phyloP scores from a whole-genome alignment of 2,888 invertebrate genomes.

The Eumerus sabulonum region DNA sequence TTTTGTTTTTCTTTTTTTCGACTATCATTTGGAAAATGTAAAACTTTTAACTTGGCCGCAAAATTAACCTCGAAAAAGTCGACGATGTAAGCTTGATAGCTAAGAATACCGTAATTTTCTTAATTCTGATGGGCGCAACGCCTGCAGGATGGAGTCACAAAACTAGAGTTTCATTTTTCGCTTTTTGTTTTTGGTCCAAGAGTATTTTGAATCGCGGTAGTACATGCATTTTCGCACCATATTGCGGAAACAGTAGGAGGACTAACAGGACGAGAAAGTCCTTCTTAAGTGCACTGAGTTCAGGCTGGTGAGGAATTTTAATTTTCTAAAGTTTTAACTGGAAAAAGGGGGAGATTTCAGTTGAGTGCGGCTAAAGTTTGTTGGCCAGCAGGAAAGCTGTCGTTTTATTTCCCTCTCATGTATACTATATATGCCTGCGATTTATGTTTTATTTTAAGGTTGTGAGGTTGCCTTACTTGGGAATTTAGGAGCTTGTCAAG shows the following conservation, averaged over 20 bases:
- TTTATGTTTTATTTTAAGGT: too few species aligned
- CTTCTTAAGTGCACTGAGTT: constrained; percentile 17
- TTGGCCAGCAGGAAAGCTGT: too few species aligned
- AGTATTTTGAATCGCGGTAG: constrained; percentile 51
- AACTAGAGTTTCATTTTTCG: too few species aligned
- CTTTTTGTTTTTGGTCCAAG: constrained; percentile 8
- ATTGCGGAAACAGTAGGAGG: constrained; percentile 35
- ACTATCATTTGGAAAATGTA: constrained; percentile 66
- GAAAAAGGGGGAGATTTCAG: constrained; percentile 26
- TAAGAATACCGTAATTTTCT: constrained; percentile 54
- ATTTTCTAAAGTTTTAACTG: constrained; percentile 58
- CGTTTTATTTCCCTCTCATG: too few species aligned
- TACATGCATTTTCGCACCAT: constrained; percentile 64
- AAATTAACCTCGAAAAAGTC: constrained; percentile 57
- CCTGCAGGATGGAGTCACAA: too few species aligned
- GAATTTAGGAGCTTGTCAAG: constrained; percentile 33
- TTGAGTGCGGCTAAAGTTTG: neutral
- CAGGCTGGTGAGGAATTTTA: constrained; percentile 57
- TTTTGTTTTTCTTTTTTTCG: constrained; percentile 16
- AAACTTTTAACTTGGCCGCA: constrained; percentile 67
- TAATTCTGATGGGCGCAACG: too few species aligned
- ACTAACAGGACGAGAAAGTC: constrained; percentile 9
- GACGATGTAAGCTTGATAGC: constrained; percentile 51
- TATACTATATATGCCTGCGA: too few species aligned
- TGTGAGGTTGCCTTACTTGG: too few species aligned